phyloP scores from a whole-genome alignment of 2,113 vertebrate genomes.

The Tetrao urogallus region DNA sequence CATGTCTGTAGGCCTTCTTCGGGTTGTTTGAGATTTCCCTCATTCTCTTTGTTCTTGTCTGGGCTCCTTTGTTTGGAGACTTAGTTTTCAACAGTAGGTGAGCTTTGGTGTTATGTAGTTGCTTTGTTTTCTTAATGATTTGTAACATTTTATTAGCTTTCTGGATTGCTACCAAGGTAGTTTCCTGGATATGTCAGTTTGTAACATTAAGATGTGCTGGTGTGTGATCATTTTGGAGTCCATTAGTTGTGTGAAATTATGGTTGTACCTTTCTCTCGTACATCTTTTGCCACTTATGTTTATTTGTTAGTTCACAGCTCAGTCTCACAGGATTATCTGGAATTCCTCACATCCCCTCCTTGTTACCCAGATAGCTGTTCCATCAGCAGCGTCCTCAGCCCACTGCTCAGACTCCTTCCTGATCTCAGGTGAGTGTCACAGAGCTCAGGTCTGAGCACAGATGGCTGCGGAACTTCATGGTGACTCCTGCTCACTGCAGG shows the following conservation, averaged over 20 bases:
- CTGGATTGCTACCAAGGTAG: not conserved
- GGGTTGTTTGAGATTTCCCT: not conserved
- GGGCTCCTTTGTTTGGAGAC: not conserved
- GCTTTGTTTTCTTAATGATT: not conserved
- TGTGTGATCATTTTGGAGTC: not conserved
- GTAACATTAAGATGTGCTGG: not conserved
- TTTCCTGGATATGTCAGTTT: not conserved
- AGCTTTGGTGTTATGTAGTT: not conserved
- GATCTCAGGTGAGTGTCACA: not conserved
- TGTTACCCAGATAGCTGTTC: not conserved
- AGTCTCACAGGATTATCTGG: not conserved
- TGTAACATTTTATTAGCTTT: not conserved
- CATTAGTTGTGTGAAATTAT: accelerated
- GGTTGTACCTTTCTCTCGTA: not conserved
- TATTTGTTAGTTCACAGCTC: not conserved
- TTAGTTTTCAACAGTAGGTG: not conserved
- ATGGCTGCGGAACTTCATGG: not conserved
- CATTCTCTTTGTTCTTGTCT: not conserved
- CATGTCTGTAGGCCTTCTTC: not conserved
- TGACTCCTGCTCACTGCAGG: not conserved
- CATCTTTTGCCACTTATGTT: not conserved
- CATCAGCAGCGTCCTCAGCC: not conserved
- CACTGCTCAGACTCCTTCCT: not conserved
- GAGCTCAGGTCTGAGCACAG: accelerated
- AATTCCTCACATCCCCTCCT: not conserved